Evolutionary conservation across 2,888 invertebrate species (phyloP), one percentile per base, ranked within the genome.

Genomic region (Mythimna albipuncta): DNA sequence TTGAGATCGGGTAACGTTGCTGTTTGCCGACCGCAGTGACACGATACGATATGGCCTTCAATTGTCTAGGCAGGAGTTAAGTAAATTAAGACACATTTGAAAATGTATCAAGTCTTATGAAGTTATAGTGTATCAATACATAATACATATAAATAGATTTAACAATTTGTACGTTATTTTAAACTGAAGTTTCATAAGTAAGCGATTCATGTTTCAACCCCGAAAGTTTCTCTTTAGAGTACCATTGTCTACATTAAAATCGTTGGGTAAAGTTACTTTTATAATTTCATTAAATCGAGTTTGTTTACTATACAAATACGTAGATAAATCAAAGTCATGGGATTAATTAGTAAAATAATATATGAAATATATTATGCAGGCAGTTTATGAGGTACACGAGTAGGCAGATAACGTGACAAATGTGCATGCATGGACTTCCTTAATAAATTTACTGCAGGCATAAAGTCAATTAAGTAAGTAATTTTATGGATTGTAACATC

Each of bases 81-180:
- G 93, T 92, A 90, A 90, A 89, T 87, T 93, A 93, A 92, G 91
- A 89, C 91, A 90, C 90, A 91, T 86, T 89, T 88, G 88, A 89
- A 88, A 89, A 90, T 87, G 87, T 90, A 89, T 89, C 89, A 91
- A 90, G 91, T 94, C 93, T 94, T 94, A 93, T 94, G 94, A 93
- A 89, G 89, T 90, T 86, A 86, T 85, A 85, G 80, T 78, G 75
- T 82, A 88, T 85, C 88, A 88, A 85, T 87, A 79, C 87, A 88
- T 89, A 89, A 89, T 88, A 89, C 88, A 87, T 88, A 89, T 91
- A 89, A 90, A 89, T 90, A 90, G 87, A 86, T 89, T 90, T 90
- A 91, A 85, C 86, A 86, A 90, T 89, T 91, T 89, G 89, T 91
- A 91, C 87, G 87, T 90, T 90, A 86, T 89, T 90, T 89, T 88